phyloP scores from a whole-genome alignment of 2,888 invertebrate species.

The Lochmaea crataegi region DNA sequence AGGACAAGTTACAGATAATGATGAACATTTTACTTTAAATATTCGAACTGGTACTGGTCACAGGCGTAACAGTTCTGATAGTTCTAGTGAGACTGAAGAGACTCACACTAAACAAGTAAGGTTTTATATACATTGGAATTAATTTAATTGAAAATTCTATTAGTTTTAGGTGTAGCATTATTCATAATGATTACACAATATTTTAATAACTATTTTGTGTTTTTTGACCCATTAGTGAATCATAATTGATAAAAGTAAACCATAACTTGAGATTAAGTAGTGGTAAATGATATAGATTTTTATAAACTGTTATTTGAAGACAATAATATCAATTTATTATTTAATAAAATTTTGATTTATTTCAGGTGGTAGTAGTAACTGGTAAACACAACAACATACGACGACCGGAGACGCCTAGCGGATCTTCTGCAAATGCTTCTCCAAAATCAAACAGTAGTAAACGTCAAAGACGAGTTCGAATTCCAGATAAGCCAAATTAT shows the following conservation, averaged over 20 bases:
- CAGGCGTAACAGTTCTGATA: conserved; percentile 64
- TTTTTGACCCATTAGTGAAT: too few relatives aligned
- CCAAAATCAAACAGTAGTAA: conserved; percentile 51
- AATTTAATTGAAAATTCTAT: too few relatives aligned
- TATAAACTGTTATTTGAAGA: not conserved
- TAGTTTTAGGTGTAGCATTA: too few relatives aligned
- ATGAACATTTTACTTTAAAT: conserved; percentile 73
- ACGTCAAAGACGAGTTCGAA: conserved; percentile 78
- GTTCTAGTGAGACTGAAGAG: conserved; percentile 69
- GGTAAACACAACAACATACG: conserved; percentile 48
- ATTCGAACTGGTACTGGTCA: conserved; percentile 67
- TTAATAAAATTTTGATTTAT: conserved; percentile 13
- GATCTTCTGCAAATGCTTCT: conserved; percentile 22
- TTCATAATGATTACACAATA: too few relatives aligned
- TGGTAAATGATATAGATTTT: not conserved
- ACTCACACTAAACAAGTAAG: conserved; percentile 64
- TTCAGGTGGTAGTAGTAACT: conserved; percentile 62
- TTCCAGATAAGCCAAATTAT: conserved; percentile 94
- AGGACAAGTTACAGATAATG: conserved; percentile 62
- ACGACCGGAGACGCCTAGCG: conserved; percentile 43
- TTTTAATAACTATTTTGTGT: too few relatives aligned
- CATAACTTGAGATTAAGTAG: not conserved
- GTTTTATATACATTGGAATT: too few relatives aligned
- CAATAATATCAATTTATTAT: not conserved
- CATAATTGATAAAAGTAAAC: not conserved